Conservation (phyloP, 2,888 invertebrate species). For the Stenurella melanura region DNA sequence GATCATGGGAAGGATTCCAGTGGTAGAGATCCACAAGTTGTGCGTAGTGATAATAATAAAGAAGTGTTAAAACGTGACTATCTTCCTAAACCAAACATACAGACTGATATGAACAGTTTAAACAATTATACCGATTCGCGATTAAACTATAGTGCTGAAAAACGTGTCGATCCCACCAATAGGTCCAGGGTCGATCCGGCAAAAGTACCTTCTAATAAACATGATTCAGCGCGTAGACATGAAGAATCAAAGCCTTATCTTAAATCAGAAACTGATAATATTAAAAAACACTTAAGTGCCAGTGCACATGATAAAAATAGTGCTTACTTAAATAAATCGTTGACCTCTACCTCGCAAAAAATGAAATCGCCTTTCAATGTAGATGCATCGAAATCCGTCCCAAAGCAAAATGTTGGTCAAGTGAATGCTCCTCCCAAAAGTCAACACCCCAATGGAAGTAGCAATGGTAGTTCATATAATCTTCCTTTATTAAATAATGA, state of each 20-base stretch:
- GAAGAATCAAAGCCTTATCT: constrained; percentile 62
- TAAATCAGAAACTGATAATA: constrained; percentile 65
- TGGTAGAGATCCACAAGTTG: constrained; percentile 27
- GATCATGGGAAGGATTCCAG: constrained; percentile 48
- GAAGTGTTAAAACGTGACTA: constrained; percentile 66
- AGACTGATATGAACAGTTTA: constrained; percentile 62
- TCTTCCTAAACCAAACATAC: constrained; percentile 63
- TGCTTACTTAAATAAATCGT: constrained; percentile 65
- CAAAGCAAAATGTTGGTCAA: constrained; percentile 58
- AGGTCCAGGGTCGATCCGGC: constrained; percentile 62
- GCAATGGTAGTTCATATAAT: constrained; percentile 49
- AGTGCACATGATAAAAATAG: constrained; percentile 64
- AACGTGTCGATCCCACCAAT: constrained; percentile 52
- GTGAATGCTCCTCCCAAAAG: constrained; percentile 34
- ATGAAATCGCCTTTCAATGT: constrained; percentile 67
- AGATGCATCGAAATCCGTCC: constrained; percentile 70
- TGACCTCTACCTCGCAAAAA: constrained; percentile 70
- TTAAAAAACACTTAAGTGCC: constrained; percentile 66
- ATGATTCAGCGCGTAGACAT: constrained; percentile 60
- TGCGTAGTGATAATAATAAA: constrained; percentile 52
- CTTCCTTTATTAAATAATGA: constrained; percentile 49
- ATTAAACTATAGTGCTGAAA: constrained; percentile 59
- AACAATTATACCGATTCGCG: constrained; percentile 57
- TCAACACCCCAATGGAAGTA: constrained; percentile 55
- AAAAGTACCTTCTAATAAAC: constrained; percentile 59